These are phyloP conservation scores for Mus caroli DNA, from an alignment of 2,797 vertebrate genomes.

Conservation along the genomic window DNA sequence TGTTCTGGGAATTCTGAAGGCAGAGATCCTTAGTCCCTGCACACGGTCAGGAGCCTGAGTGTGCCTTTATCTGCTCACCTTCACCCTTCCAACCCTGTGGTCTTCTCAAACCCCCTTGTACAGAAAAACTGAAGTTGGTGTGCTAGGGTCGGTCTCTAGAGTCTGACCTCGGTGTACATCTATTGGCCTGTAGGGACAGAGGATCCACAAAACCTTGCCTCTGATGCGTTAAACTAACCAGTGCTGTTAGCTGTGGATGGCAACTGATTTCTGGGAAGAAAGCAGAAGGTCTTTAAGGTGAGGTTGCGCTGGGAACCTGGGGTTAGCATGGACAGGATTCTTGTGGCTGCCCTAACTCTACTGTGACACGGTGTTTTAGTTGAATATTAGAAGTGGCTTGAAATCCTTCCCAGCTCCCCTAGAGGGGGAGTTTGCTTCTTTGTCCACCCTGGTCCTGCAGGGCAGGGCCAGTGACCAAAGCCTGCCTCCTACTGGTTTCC, in stretches of 20 bases:
- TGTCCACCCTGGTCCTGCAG: not conserved
- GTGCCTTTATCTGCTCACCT: not conserved
- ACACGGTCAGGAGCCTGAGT: not conserved
- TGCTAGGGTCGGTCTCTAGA: not conserved
- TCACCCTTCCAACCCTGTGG: not conserved
- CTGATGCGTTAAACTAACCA: not conserved
- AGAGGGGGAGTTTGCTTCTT: not conserved
- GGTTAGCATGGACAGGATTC: not conserved
- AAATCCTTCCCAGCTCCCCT: not conserved
- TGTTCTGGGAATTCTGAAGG: not conserved
- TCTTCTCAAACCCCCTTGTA: not conserved
- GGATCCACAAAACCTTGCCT: not conserved
- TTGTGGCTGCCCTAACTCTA: not conserved
- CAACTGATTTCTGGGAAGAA: not conserved
- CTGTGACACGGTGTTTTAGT: not conserved
- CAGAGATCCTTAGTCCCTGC: not conserved
- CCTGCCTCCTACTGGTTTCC: not conserved
- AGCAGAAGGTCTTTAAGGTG: not conserved
- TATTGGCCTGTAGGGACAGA: not conserved
- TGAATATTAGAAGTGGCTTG: not conserved
- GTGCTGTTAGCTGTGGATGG: not conserved
- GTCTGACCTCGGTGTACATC: not conserved
- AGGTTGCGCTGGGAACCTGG: not conserved
- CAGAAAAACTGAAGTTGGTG: not conserved
- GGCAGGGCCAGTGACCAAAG: not conserved